A percentile compares a stretch with the other conserved stretches of the same genome.
phyloP scores from a whole-genome alignment of 2,888 invertebrate genomes.

The Sinohyriopsis cumingii region DNA sequence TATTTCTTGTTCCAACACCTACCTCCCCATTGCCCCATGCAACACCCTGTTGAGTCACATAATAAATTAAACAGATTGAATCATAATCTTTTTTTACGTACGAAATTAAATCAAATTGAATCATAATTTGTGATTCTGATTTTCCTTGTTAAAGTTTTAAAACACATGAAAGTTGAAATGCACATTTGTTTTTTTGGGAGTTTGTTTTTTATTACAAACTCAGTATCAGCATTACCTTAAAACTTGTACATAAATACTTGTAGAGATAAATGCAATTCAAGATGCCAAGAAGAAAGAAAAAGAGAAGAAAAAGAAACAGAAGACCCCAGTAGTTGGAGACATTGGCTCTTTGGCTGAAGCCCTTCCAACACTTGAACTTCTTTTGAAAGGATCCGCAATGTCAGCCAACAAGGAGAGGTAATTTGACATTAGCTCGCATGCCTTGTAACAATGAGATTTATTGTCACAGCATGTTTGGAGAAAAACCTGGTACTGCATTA shows the following conservation, averaged over 20 bases:
- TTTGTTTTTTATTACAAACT: background rate
- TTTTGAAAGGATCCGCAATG: constrained; percentile 50
- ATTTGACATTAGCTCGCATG: too few species aligned
- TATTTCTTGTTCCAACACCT: too few species aligned
- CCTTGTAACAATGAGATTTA: too few species aligned
- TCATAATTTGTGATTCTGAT: background rate
- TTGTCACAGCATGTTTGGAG: too few species aligned
- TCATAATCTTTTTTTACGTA: background rate
- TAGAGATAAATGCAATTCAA: background rate
- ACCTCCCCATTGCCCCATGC: too few species aligned
- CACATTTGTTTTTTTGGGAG: background rate
- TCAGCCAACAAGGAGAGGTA: background rate
- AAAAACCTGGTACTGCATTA: too few species aligned
- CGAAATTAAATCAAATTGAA: background rate
- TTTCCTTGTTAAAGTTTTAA: too few species aligned
- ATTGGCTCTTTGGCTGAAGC: constrained; percentile 63
- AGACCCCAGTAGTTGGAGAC: constrained; percentile 67
- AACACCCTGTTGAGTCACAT: too few species aligned
- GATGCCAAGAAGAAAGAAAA: constrained; percentile 47
- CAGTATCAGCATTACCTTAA: background rate
- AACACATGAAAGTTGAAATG: background rate
- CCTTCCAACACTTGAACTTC: constrained; percentile 65
- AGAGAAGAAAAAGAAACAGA: constrained; percentile 56
- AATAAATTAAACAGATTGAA: background rate
- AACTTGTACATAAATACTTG: background rate